Conservation (phyloP, 2,888 invertebrate species). For the Caenorhabditis sp. region DNA sequence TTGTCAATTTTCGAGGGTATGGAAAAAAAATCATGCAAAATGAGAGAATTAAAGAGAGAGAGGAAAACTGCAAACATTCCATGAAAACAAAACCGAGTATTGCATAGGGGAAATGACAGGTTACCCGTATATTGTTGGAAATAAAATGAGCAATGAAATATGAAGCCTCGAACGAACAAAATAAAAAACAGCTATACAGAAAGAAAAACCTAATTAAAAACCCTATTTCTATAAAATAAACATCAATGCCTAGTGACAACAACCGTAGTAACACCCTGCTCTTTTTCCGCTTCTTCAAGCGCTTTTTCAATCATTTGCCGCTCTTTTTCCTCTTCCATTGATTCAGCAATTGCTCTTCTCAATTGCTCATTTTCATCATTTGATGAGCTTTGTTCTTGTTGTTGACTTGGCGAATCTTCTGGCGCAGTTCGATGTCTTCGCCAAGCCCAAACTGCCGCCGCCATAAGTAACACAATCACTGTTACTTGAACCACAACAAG, state of each 20-base stretch:
- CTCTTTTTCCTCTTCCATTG: slow-evolving; percentile 29
- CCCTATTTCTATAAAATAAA: no score
- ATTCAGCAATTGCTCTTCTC: slow-evolving; percentile 30
- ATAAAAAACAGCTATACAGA: slow-evolving; percentile 4
- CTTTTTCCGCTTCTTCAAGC: slow-evolving; percentile 15
- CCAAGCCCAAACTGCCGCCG: slow-evolving; percentile 36
- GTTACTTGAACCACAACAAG: slow-evolving; percentile 48
- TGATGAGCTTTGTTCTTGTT: no score
- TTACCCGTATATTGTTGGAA: no score
- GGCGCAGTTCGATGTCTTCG: slow-evolving; percentile 19
- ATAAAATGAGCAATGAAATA: not conserved
- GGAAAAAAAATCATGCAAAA: slow-evolving; percentile 3
- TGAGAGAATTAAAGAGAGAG: slow-evolving; percentile 2
- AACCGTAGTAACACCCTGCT: not conserved
- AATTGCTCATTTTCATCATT: slow-evolving; percentile 23
- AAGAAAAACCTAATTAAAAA: slow-evolving; percentile 12
- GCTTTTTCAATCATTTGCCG: slow-evolving; percentile 39
- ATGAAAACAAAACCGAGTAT: not conserved
- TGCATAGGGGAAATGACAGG: not conserved
- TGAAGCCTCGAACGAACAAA: not conserved
- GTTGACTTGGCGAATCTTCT: slow-evolving; percentile 5
- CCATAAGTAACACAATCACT: slow-evolving; percentile 44
- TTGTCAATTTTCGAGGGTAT: not conserved
- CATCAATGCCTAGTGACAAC: slow-evolving; percentile 4
- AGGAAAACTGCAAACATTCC: slow-evolving; percentile 4